A percentile compares a stretch with the other conserved stretches of the same genome.
phyloP scores from a whole-genome alignment of 1,140 invertebrate species.

The Adoxophyes honmai region DNA sequence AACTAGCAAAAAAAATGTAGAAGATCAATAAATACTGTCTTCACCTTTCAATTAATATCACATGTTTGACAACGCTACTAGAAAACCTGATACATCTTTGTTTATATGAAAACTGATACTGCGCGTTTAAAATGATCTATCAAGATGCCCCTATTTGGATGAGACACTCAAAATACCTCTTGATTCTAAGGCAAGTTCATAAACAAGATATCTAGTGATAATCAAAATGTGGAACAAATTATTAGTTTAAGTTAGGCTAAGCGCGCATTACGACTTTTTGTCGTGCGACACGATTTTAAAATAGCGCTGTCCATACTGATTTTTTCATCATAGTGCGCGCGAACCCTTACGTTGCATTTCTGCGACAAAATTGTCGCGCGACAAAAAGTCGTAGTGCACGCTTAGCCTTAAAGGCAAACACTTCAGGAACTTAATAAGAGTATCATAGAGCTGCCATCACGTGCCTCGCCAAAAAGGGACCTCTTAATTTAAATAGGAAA shows the following conservation, averaged over 20 bases:
- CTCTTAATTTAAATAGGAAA: not conserved
- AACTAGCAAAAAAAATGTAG: too few relatives aligned
- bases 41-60: too few relatives aligned
- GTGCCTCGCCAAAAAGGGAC: not conserved
- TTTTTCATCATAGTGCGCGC: too few relatives aligned
- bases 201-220: not conserved
- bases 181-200: not conserved
- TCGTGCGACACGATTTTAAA: too few relatives aligned
- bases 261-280: too few relatives aligned
- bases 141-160: conserved; percentile 1
- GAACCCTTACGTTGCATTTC: too few relatives aligned
- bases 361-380: too few relatives aligned
- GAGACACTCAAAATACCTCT: not conserved
- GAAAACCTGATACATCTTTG: too few relatives aligned
- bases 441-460: not conserved
- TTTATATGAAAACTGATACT: not conserved
- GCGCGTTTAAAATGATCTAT: not conserved
- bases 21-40: too few relatives aligned
- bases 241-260: not conserved
- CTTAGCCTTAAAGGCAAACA: not conserved
- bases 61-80: too few relatives aligned
- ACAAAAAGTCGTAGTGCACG: too few relatives aligned
- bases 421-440: not conserved
- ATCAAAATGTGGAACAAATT: not conserved
- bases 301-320: too few relatives aligned